A percentile compares a stretch with the other conserved stretches of the same genome.
phyloP scores from a whole-genome alignment of 2,888 invertebrate genomes.

The Tenthredo amoena region DNA sequence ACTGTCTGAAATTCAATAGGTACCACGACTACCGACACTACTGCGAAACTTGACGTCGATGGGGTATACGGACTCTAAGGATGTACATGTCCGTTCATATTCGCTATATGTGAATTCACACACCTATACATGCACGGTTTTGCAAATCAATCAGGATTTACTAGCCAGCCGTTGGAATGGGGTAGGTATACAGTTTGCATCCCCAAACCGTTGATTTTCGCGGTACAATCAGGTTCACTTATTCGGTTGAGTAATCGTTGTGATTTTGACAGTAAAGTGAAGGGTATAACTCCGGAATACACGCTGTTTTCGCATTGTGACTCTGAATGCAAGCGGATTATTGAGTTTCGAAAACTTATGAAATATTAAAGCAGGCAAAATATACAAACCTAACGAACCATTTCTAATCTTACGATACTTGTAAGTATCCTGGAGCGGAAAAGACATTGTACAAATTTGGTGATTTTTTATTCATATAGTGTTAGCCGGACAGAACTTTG shows the following conservation, averaged over 20 bases:
- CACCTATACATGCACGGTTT: not conserved
- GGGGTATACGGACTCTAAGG: slow-evolving; percentile 18
- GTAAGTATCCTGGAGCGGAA: not conserved
- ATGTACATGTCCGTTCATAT: slow-evolving; percentile 13
- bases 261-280: slow-evolving; percentile 15
- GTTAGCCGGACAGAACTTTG: not conserved
- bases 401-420: not conserved
- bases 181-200: slow-evolving; percentile 12
- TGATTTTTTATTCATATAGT: not conserved
- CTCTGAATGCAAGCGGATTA: not conserved
- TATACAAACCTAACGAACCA: not conserved
- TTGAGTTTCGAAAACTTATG: not conserved
- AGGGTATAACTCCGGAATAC: not conserved
- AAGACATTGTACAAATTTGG: slow-evolving; percentile 6
- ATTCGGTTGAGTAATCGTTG: not conserved
- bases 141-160: slow-evolving; percentile 5
- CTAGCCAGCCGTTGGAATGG: not conserved
- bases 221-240: slow-evolving; percentile 20
- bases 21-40: not conserved
- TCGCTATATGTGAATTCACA: not conserved
- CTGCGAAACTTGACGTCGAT: slow-evolving; percentile 25
- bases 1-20: slow-evolving; percentile 48
- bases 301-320: not conserved
- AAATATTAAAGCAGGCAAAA: not conserved
- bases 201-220: not conserved